Percentiles rank a stretch among this genome's conserved stretches.
Evolutionary conservation across 2,113 vertebrate genomes (phyloP).

Genomic region (Rhodinocichla rosea): DNA sequence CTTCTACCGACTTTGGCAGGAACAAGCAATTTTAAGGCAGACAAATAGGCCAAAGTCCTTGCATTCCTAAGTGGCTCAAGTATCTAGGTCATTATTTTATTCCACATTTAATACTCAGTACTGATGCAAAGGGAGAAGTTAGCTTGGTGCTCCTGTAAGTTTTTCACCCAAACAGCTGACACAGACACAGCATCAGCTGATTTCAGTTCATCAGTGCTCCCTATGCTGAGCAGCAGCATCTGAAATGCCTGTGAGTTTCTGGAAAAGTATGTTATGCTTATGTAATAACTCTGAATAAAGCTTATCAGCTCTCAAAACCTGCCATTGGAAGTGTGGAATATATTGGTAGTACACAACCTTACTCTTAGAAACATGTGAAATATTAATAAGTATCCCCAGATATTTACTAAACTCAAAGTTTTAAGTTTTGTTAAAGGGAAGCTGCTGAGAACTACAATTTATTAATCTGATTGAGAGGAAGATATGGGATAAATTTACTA

Average conservation of each 20-base stretch:
- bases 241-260: not conserved
- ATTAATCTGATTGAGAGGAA: not conserved
- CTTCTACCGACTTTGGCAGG: not conserved
- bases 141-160: not conserved
- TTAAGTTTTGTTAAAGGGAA: not conserved
- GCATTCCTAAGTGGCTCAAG: not conserved
- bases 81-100: not conserved
- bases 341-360: not conserved
- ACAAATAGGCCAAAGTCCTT: not conserved
- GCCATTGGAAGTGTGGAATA: not conserved
- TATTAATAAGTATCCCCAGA: not conserved
- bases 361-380: not conserved
- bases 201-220: not conserved
- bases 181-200: not conserved
- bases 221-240: not conserved
- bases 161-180: not conserved
- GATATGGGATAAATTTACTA: not conserved
- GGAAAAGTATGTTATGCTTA: not conserved
- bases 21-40: not conserved
- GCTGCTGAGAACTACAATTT: not conserved
- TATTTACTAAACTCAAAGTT: not conserved
- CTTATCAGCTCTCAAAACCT: not conserved
- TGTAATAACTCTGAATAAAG: constrained; percentile 50
- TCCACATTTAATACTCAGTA: not conserved
- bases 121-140: not conserved